These are phyloP conservation scores for Diplodus sargus DNA, from an alignment of 2,797 vertebrate genomes.

Conservation along the genomic window DNA sequence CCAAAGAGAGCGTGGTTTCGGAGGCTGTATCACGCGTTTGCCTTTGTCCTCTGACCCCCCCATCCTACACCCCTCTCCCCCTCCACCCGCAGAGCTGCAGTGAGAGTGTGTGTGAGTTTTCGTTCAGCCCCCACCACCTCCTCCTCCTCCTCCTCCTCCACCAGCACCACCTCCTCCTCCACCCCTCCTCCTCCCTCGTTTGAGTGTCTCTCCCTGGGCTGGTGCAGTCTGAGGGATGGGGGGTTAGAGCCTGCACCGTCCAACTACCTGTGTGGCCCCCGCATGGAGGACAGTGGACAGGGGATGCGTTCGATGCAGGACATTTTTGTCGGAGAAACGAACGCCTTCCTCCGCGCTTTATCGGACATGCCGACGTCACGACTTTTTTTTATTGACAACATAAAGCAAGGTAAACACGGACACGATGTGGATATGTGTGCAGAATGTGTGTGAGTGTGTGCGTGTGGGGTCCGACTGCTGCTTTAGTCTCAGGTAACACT, in stretches of 20 bases:
- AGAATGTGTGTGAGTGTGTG: neutral
- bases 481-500: conserved; percentile 2
- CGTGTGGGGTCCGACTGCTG: neutral
- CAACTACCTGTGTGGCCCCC: conserved; percentile 96
- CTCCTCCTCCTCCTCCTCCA: conserved; percentile 41
- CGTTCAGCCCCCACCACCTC: conserved; percentile 47
- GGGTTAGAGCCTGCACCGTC: conserved; percentile 78
- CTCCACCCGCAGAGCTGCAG: conserved; percentile 58
- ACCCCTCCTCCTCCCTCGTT: conserved; percentile 51
- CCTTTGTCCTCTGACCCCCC: conserved; percentile 75
- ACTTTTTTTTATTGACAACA: conserved; percentile 71
- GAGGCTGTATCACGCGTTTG: conserved; percentile 76
- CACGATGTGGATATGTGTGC: conserved; percentile 26
- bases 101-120: conserved; percentile 64
- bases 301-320: conserved; percentile 82
- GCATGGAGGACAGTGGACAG: conserved; percentile 69
- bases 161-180: conserved; percentile 35
- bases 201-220: conserved; percentile 67
- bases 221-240: conserved; percentile 85
- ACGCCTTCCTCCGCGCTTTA: conserved; percentile 63
- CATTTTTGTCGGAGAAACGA: conserved; percentile 45
- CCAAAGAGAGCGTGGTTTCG: conserved; percentile 74
- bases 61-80: conserved; percentile 20
- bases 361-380: conserved; percentile 73
- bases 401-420: conserved; percentile 71